Conservation (phyloP, 1,140 invertebrate genomes). For the Microplitis mediator region DNA sequence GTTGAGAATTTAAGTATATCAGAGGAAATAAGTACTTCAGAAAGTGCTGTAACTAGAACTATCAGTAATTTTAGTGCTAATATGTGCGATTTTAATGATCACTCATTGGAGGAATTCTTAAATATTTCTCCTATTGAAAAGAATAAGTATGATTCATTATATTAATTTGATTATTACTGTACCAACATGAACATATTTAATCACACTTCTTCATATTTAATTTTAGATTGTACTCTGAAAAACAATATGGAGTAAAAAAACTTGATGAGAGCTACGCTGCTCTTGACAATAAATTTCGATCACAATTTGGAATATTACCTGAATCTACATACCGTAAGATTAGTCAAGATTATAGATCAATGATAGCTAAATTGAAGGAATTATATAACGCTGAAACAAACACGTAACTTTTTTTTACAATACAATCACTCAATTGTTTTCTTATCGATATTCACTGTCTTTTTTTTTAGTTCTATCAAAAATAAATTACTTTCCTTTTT, state of each 20-base stretch:
- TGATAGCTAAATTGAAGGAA: not conserved
- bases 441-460: not conserved
- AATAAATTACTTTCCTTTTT: not conserved
- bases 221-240: not conserved
- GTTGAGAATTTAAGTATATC: slow-evolving; percentile 13
- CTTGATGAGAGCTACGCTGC: not conserved
- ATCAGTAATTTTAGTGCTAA: not conserved
- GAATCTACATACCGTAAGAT: not conserved
- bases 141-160: not conserved
- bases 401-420: not conserved
- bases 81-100: not conserved
- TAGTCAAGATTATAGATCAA: not conserved
- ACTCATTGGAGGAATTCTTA: not conserved
- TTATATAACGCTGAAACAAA: not conserved
- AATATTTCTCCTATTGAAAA: too few species aligned
- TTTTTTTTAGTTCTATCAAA: not conserved
- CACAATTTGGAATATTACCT: not conserved
- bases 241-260: not conserved
- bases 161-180: not conserved
- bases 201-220: not conserved
- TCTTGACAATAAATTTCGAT: not conserved
- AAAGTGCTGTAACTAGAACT: not conserved
- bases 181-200: not conserved
- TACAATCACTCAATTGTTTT: not conserved
- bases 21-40: slow-evolving; percentile 3